Evolutionary conservation across 2,888 invertebrate genomes (phyloP), one percentile per base, ranked within the genome.

Genomic region (Imbricaverruca yamaguchii): DNA sequence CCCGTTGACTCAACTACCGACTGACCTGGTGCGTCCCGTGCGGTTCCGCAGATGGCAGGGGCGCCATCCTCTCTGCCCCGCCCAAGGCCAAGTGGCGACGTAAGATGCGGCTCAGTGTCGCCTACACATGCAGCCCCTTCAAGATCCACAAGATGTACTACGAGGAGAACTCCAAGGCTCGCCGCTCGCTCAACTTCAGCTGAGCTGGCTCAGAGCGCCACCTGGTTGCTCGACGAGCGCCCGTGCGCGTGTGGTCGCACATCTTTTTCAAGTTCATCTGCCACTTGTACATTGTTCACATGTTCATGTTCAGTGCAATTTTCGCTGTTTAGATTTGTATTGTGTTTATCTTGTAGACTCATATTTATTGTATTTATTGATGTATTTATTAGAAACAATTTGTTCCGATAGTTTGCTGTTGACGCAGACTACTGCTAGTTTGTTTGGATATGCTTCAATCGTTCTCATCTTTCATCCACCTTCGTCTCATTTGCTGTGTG

Each of bases 101-200:
- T 6, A 12, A 18, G 39, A 74, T 74, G 74, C 74, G 74, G 18
- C 74, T 74, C 18, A 74, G 74, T 13, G 18, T 74, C 18, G 74
- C 53, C 15, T 74, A 74, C 74, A 74, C 74, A 53, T 39, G 74
- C 74, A 18, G 18, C 15, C 74, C 74, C 53, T 53, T 74, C 74
- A 39, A 53, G 53, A 53, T 74, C 39, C 74, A 74, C 53, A 74
- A 74, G 53, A 39, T 74, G 15, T 74, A 74, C 74, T 74, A 74
- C 74, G 74, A 74, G 53, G 74, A 74, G 74, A 74, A 74, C 74
- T 53, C 18, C 53, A 74, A 74, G 74, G 74, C 74, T 15, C 74
- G 74, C 21, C 74, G 74, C 39, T 39, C 74, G 53, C 74, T 74
- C 74, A 74, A 74, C 74, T 74, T 74, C 74, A 65, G 65, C 65